Evolutionary conservation across 2,888 invertebrate genomes (phyloP).

Genomic region (Acleris cristana): DNA sequence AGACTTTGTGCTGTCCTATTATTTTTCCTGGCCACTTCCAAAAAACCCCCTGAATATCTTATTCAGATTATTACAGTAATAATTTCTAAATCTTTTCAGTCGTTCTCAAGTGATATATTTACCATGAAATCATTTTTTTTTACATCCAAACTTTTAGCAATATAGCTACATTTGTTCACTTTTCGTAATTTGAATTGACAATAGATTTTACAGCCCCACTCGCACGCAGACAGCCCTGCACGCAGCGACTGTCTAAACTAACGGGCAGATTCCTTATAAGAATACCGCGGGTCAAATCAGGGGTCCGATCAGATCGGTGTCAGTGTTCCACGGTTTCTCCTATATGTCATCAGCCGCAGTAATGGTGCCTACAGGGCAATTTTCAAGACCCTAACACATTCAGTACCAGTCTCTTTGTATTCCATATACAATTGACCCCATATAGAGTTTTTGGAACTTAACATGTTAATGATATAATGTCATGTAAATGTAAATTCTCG

Average conservation of each 20-base stretch:
- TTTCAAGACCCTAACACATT: constrained; percentile 39
- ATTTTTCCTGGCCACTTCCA: no score
- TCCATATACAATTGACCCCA: no score
- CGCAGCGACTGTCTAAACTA: constrained; percentile 69
- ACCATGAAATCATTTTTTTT: no score
- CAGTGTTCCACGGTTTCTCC: constrained; percentile 76
- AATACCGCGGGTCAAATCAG: constrained; percentile 73
- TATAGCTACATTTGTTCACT: no score
- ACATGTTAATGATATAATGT: constrained; percentile 50
- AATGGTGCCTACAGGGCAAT: constrained; percentile 47
- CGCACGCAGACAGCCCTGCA: constrained; percentile 59
- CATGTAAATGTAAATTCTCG: constrained; percentile 51
- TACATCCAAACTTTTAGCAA: no score
- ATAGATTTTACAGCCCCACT: neutral
- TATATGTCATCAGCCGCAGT: constrained; percentile 66
- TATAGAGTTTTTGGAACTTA: no score
- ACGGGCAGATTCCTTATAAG: constrained; percentile 77
- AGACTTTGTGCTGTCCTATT: no score
- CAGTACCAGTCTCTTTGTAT: no score
- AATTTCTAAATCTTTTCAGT: no score
- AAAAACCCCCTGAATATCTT: no score
- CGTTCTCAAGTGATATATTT: no score
- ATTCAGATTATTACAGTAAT: no score
- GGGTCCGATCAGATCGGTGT: constrained; percentile 76
- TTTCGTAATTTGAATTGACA: neutral